Conservation (phyloP, 2,888 invertebrate species). For the Mystacides longicornis region DNA sequence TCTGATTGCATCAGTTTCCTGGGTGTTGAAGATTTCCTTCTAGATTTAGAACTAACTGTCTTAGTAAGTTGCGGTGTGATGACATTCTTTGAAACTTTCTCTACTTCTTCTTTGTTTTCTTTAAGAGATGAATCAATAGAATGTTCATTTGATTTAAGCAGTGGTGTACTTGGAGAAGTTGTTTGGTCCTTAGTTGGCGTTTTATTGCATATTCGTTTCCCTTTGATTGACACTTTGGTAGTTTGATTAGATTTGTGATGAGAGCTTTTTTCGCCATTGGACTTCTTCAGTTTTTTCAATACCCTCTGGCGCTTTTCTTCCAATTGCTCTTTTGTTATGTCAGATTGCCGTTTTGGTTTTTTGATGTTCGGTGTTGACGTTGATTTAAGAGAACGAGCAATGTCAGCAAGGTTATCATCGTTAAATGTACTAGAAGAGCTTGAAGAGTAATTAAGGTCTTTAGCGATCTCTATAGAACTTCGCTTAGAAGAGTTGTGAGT, state of each 20-base stretch:
- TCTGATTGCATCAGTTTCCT: conserved; percentile 31
- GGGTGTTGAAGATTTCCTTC: conserved; percentile 46
- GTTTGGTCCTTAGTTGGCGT: neutral
- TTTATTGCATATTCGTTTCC: neutral
- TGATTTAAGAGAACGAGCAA: neutral
- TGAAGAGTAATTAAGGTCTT: neutral
- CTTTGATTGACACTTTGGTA: conserved; percentile 4
- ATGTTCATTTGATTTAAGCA: neutral
- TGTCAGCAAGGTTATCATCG: neutral
- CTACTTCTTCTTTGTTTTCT: neutral
- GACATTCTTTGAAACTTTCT: neutral
- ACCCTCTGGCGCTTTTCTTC: conserved; percentile 32
- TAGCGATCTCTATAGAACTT: neutral
- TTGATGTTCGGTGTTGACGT: conserved; percentile 8
- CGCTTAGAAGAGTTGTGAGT: neutral
- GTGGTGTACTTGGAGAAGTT: neutral
- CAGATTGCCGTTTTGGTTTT: neutral
- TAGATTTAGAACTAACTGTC: conserved; percentile 36
- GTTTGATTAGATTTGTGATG: neutral
- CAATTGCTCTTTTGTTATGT: conserved; percentile 17
- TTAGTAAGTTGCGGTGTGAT: neutral
- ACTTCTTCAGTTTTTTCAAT: neutral
- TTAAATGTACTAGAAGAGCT: neutral
- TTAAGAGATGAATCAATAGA: neutral
- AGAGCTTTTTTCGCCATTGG: conserved; percentile 5